These are phyloP conservation scores for Sparus aurata DNA, from an alignment of 2,797 vertebrate genomes.

Conservation along the genomic window DNA sequence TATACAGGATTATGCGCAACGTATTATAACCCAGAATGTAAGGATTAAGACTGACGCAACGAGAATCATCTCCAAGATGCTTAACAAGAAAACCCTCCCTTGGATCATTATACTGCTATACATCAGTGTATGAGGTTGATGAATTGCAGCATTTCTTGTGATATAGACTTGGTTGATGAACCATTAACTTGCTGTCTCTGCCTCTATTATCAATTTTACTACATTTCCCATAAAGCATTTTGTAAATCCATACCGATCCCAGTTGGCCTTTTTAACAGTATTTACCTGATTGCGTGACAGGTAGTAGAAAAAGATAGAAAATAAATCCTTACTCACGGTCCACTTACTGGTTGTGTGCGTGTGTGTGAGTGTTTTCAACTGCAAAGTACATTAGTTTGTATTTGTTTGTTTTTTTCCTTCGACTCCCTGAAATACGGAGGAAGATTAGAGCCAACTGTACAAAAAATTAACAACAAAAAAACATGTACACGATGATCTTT, in stretches of 20 bases:
- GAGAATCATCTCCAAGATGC: background rate
- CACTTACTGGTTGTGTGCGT: no score
- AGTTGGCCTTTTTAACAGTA: no score
- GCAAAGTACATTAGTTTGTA: no score
- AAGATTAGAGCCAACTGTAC: no score
- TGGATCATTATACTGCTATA: background rate
- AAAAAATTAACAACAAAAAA: background rate
- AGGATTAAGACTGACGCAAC: conserved; percentile 15
- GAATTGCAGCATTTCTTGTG: background rate
- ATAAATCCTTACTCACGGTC: background rate
- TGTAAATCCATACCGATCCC: background rate
- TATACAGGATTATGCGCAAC: background rate
- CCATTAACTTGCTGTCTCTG: background rate
- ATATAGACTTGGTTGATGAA: background rate
- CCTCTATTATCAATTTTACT: background rate
- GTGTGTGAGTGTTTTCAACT: no score
- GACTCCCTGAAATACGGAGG: no score
- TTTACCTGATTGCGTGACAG: no score
- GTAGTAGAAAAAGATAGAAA: background rate
- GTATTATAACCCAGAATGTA: conserved; percentile 1
- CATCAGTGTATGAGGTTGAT: background rate
- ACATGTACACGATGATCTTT: background rate
- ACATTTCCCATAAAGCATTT: background rate
- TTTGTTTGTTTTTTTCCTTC: no score
- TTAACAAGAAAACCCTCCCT: background rate